Percentiles rank a stretch among this genome's conserved stretches.
Conservation (phyloP, 1,140 invertebrate species). For the Lysiphlebus fabarum region DNA sequence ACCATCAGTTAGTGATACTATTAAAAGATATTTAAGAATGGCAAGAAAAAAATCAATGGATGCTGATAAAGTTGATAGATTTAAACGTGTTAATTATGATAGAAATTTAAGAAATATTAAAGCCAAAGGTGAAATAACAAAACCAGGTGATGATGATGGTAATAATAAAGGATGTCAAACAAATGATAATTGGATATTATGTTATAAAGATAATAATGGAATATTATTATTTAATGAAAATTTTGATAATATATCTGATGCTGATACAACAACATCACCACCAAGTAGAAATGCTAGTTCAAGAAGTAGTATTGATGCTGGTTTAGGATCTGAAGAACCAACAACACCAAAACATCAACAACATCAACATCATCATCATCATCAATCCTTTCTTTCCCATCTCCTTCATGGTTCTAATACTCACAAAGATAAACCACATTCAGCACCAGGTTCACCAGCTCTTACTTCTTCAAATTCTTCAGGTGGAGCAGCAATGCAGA, state of each 20-base stretch:
- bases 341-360: slow-evolving; percentile 58
- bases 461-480: slow-evolving; percentile 52
- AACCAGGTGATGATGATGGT: slow-evolving; percentile 69
- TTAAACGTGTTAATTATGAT: slow-evolving; percentile 86
- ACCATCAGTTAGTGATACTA: slow-evolving; percentile 80
- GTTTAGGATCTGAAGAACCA: slow-evolving; percentile 49
- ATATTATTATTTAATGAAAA: slow-evolving; percentile 34
- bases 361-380: slow-evolving; percentile 59
- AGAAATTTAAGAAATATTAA: slow-evolving; percentile 79
- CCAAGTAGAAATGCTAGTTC: slow-evolving; percentile 56
- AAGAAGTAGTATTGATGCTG: slow-evolving; percentile 57
- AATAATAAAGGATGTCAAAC: slow-evolving; percentile 72
- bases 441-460: slow-evolving; percentile 53
- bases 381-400: slow-evolving; percentile 67
- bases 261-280: slow-evolving; percentile 53
- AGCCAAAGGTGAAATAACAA: slow-evolving; percentile 71
- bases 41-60: slow-evolving; percentile 80
- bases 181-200: slow-evolving; percentile 67
- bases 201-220: slow-evolving; percentile 39
- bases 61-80: slow-evolving; percentile 74
- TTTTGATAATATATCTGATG: slow-evolving; percentile 49
- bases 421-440: slow-evolving; percentile 54
- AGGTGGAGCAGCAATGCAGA: slow-evolving; percentile 73
- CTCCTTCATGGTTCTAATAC: slow-evolving; percentile 61
- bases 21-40: slow-evolving; percentile 79